Base-by-base conservation (phyloP, 2,888 invertebrate genomes). In the Drosophila anomelani region DNA sequence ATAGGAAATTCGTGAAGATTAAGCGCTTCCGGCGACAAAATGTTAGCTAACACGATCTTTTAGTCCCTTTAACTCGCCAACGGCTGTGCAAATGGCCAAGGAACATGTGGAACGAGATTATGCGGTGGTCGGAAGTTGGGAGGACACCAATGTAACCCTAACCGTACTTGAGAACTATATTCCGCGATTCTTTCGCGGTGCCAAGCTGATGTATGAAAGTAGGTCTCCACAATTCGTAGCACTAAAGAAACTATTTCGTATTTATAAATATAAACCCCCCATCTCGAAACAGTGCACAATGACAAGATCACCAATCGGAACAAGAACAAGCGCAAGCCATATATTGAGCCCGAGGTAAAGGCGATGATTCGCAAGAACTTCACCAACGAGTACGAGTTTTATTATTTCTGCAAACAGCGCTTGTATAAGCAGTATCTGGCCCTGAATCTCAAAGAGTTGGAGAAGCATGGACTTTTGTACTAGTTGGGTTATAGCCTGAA, bases 301-400 rank as follows among this genome's bases (percentile, higher is more conserved):
- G 71, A 69, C 46, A 70, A 74, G 70, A 78, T 89, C 26, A 81
- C 79, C 15, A 91, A 91, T 69, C 96, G 95, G 91, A 97, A 97
- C 92, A 94, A 95, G 77, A 97, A 97, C 92, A 94, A 95, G 36
- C 97, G 96, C 93, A 97, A 97, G 90, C 97, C 97, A 0, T 79
- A 63, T 47, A 79, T 90, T 39, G 86, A 90, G 55, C 81, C 77
- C 0, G 89, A 90, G 63, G 90, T 91, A 59, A 90, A 85, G 75
- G 81, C 96, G 34, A 94, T 97, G 60, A 96, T 97, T 7, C 94
- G 96, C 77, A 94, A 94, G 47, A 97, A 97, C 92, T 97, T 97
- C 91, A 97, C 97, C 0, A 93, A 96, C 57, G 97, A 97, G 93
- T 96, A 97, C 13, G 97, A 97, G 88, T 97, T 97, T 91, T 97